Evolutionary conservation across 2,888 invertebrate species (phyloP).

Genomic region (Nemapogon koenigi): DNA sequence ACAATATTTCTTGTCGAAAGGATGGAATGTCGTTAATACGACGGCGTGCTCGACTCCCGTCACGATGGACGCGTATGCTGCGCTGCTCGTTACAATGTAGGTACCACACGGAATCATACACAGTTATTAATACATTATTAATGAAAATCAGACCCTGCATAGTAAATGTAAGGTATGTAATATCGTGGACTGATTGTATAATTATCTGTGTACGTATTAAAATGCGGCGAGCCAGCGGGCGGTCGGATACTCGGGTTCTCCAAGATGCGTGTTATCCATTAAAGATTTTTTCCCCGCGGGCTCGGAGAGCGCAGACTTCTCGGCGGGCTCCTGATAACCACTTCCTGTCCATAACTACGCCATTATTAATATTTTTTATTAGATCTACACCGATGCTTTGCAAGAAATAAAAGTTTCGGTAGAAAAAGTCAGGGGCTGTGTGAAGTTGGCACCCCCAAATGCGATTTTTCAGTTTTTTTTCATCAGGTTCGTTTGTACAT

Average conservation of each 20-base stretch:
- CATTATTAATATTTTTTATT: not conserved
- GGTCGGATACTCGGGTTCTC: slow-evolving; percentile 6
- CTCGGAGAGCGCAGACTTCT: slow-evolving; percentile 10
- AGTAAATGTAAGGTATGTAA: no score
- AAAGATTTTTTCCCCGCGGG: slow-evolving; percentile 11
- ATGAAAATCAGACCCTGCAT: no score
- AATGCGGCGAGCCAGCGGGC: slow-evolving; percentile 6
- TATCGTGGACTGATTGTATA: no score
- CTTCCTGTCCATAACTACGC: slow-evolving; percentile 3
- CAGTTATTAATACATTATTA: slow-evolving; percentile 7
- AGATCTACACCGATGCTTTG: not conserved
- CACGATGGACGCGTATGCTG: not conserved
- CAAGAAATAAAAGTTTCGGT: no score
- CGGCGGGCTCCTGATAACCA: slow-evolving; percentile 11
- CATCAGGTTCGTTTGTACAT: no score
- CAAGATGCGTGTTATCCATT: slow-evolving; percentile 12
- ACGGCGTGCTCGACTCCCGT: slow-evolving; percentile 1
- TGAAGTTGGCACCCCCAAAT: no score
- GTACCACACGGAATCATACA: no score
- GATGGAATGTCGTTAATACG: slow-evolving; percentile 8
- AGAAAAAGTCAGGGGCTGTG: no score
- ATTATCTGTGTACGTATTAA: no score
- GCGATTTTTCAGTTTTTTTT: no score
- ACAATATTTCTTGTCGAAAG: slow-evolving; percentile 7
- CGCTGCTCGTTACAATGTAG: no score